These are phyloP conservation scores for Aythya baeri DNA, from an alignment of 2,113 vertebrate species.

Conservation along the genomic window DNA sequence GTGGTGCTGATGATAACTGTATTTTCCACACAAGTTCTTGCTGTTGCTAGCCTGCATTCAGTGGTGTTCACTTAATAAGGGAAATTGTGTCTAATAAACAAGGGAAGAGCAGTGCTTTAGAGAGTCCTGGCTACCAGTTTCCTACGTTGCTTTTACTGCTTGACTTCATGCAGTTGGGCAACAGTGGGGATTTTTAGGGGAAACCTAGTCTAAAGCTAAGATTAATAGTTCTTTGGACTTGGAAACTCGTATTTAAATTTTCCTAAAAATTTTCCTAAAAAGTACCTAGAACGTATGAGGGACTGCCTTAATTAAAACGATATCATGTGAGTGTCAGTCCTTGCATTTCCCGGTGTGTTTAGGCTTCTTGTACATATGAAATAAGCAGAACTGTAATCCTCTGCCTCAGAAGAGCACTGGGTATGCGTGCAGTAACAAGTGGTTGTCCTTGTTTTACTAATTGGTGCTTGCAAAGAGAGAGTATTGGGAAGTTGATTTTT, in stretches of 20 bases:
- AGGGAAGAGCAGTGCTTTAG: neutral
- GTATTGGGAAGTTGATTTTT: conserved; percentile 15
- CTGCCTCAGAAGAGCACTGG: conserved; percentile 3
- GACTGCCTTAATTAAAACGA: neutral
- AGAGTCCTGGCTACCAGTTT: neutral
- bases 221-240: neutral
- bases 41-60: conserved; percentile 19
- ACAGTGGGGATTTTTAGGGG: neutral
- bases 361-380: neutral
- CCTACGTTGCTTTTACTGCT: neutral
- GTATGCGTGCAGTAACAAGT: neutral
- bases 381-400: neutral
- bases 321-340: neutral
- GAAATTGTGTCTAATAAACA: conserved; percentile 26
- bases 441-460: conserved; percentile 9
- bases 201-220: neutral
- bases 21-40: conserved; percentile 37
- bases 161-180: neutral
- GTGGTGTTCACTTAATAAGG: neutral
- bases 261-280: neutral
- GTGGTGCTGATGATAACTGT: conserved; percentile 34
- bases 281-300: neutral
- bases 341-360: neutral
- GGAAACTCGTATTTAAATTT: neutral
- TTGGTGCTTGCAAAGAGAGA: neutral